Base-by-base conservation (phyloP, 2,888 invertebrate species). In the Clostera curtula region DNA sequence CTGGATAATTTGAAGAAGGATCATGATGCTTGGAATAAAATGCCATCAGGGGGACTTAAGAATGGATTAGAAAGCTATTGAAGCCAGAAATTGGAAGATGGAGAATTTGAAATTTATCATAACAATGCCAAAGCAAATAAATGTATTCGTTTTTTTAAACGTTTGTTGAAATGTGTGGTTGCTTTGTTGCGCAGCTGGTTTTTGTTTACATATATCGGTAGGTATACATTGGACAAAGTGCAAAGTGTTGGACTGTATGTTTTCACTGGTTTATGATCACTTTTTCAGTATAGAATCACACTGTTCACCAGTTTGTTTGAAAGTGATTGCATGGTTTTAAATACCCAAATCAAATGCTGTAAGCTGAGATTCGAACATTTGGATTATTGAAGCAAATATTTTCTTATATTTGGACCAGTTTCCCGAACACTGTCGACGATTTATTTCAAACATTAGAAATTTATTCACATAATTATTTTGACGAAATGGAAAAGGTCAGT, bases 221-320 rank as follows among this genome's bases (percentile, higher is more conserved):
- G 70, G 69, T 70, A 65, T 61, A 30, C 41, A 32, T 47, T 38
- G 36, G 40, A 32, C 43, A 35, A 43, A 49, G 43, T n/a, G 47
- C 44, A 15, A 22, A 45, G 48, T 47, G 34, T 52, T 62, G 62
- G 57, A 62, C n/a, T 63, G 42, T 51, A 53, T 68, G 57, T 67
- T 70, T 67, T 72, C 74, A 76, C 75, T 60, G 62, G 71, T 73
- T 70, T 77, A 62, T 73, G 65, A 68, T 79, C 75, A 72, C 74
- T 70, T 80, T n/a, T 80, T 79, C 77, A 79, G 79, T 79, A 70
- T 52, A 47, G 56, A 63, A 60, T 66, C 57, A 71, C 71, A 70
- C 65, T 61, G 49, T 63, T 66, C 74, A 79, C 72, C 64, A 62
- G 62, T 32, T 36, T 50, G 32, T 22, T 57, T 68, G 63, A 69